These are phyloP conservation scores for Dendrocopos noguchii DNA, from an alignment of 2,113 vertebrate species.

Conservation along the genomic window DNA sequence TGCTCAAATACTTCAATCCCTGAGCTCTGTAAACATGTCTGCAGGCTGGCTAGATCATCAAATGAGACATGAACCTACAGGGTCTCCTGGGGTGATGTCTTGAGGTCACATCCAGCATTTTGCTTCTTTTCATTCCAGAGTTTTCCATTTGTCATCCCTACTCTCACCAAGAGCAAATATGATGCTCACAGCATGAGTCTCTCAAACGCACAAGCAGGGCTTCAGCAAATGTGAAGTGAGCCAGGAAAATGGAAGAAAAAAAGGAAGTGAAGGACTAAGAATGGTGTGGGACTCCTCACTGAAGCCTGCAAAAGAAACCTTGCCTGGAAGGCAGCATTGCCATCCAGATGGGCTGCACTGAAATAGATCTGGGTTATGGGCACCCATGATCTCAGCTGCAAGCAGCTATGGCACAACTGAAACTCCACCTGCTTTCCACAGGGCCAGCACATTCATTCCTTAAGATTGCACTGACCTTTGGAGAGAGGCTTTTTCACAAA, in stretches of 20 bases:
- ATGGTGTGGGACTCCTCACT: not conserved
- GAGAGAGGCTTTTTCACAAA: conserved; percentile 29
- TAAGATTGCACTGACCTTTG: conserved; percentile 36
- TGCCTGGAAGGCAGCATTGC: not conserved
- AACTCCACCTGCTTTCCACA: not conserved
- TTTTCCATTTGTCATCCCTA: not conserved
- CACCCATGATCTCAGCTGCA: not conserved
- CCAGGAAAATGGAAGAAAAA: not conserved
- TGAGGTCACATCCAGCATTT: not conserved
- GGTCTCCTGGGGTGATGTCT: not conserved
- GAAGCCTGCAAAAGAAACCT: not conserved
- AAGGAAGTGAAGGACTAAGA: not conserved
- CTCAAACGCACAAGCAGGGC: fast-evolving
- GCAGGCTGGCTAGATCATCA: not conserved
- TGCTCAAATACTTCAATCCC: not conserved
- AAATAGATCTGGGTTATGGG: not conserved
- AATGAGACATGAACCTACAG: not conserved
- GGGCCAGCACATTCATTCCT: not conserved
- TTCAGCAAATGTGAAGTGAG: not conserved
- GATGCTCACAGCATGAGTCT: not conserved
- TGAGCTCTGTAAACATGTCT: not conserved
- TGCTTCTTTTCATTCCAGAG: not conserved
- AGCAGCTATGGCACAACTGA: not conserved
- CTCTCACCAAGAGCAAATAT: not conserved
- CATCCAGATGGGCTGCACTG: not conserved